Evolutionary conservation across 2,113 vertebrate genomes (phyloP).

Genomic region (Halichoeres trimaculatus): DNA sequence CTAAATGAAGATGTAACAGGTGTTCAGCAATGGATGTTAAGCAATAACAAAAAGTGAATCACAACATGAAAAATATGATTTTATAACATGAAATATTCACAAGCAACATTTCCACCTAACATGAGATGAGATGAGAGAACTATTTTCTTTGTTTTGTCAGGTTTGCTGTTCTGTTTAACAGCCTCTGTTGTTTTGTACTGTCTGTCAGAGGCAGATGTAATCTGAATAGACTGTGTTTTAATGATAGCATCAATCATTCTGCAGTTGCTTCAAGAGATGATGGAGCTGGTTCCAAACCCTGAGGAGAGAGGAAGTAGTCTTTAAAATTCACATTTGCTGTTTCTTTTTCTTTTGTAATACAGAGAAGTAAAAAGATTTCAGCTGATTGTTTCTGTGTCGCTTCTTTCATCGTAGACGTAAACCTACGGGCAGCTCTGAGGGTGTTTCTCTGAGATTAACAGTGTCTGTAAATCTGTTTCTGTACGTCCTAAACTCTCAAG

Average conservation of each 20-base stretch:
- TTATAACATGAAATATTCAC: not conserved
- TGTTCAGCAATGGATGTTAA: not conserved
- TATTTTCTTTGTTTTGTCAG: not conserved
- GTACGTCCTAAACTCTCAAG: no score
- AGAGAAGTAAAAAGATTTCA: not conserved
- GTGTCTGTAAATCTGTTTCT: no score
- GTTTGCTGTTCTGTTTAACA: not conserved
- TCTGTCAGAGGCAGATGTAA: not conserved
- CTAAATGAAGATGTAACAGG: not conserved
- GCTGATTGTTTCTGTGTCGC: not conserved
- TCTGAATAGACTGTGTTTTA: not conserved
- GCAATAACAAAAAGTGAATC: not conserved
- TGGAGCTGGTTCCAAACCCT: not conserved
- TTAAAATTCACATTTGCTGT: not conserved
- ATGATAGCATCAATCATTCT: not conserved
- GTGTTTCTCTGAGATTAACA: no score
- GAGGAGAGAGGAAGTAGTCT: not conserved
- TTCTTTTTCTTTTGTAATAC: not conserved
- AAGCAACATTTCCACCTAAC: not conserved
- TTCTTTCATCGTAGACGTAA: not conserved
- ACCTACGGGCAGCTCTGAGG: not conserved
- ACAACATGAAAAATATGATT: not conserved
- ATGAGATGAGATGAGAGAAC: not conserved
- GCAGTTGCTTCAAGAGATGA: not conserved
- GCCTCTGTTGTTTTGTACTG: not conserved